Evolutionary conservation across 2,797 vertebrate species (phyloP), one percentile per base, ranked within the genome.

Genomic region (Hozukius guyotensis): DNA sequence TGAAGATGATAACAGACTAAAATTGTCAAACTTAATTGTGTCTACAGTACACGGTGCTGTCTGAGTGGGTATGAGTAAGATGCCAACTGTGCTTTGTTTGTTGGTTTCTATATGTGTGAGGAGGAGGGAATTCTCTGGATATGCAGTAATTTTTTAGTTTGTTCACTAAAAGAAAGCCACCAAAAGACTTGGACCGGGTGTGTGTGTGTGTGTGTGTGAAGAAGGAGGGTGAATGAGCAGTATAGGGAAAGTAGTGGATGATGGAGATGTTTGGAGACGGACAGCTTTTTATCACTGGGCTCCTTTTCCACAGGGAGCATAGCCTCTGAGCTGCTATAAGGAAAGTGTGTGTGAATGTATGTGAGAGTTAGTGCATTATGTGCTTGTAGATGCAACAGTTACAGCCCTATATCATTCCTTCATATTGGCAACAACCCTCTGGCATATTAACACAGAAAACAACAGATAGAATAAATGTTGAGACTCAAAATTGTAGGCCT

Each of bases 271-370:
- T 88, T 68, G 53, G 60, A 74, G 68, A 69, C 3, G 31, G 75
- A 83, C 14, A 62, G 22, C 16, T 68, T 84, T 53, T 74, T 71
- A 84, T 82, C 68, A 83, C 52, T 77, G 81, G 70, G 75, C 76
- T 84, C 82, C 85, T 83, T 69, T 65, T 72, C 27, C 12, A 65
- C 38, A 38, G 38, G 80, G 85, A 80, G 80, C 73, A 82, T 75
- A 59, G 86, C 62, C 81, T 89, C 81, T 86, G 84, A 85, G 90
- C 87, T 91, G 89, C 89, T 91, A 49, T 49, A 86, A 85, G 60
- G 36, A 75, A 64, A 64, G 34, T 68, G 36, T 75, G 34, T 67
- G 53, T 72, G 65, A 49, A 34, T 18, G 42, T 59, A 6, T 49
- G 59, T 61, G 61, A 65, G 24, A 72, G 68, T 62, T 20, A 42